Percentiles rank a stretch among this genome's conserved stretches.
Conservation (phyloP, 2,888 invertebrate genomes). For the Protonemura montana region DNA sequence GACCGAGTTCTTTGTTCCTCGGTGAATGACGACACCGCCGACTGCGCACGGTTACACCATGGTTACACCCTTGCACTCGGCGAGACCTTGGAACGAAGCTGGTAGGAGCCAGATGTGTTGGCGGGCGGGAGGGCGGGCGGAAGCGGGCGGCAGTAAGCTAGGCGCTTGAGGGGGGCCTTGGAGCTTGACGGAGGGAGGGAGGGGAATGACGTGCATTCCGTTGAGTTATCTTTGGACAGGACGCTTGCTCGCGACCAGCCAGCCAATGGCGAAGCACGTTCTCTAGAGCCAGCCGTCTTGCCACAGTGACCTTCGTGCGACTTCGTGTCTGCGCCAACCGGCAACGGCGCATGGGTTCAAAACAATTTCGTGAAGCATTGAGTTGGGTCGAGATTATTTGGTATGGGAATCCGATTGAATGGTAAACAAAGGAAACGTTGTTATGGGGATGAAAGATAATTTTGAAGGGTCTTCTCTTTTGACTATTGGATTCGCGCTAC, state of each 20-base stretch:
- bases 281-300: neutral
- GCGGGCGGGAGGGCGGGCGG: neutral
- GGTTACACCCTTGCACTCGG: neutral
- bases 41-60: neutral
- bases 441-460: neutral
- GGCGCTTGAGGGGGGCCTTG: neutral
- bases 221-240: conserved; percentile 7
- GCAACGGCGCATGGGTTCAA: conserved; percentile 7
- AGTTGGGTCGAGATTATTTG: neutral
- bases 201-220: neutral
- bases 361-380: neutral
- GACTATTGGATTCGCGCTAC: neutral
- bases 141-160: neutral
- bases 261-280: neutral
- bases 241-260: neutral
- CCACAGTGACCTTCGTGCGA: neutral
- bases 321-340: neutral
- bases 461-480: neutral
- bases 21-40: neutral
- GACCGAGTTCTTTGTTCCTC: neutral
- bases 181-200: neutral
- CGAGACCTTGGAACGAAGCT: neutral
- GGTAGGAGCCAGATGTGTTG: neutral
- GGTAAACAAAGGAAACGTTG: neutral
- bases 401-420: neutral